phyloP scores from a whole-genome alignment of 2,797 vertebrate species.

The Allobates femoralis region DNA sequence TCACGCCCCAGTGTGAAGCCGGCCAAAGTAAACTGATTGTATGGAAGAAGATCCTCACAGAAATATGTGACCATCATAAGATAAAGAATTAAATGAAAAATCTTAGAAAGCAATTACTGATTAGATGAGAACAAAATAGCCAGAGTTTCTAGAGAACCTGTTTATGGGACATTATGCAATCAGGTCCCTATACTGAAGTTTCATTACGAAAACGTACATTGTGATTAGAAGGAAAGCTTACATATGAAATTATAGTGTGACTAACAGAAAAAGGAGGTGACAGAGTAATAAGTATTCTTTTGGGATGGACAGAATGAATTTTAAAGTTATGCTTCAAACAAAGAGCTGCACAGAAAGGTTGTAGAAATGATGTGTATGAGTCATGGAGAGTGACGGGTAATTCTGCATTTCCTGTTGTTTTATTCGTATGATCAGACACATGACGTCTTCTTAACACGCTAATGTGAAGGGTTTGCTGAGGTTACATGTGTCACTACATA shows the following conservation, averaged over 20 bases:
- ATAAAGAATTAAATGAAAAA: not conserved
- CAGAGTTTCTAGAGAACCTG: not conserved
- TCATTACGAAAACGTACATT: not conserved
- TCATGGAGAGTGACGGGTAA: constrained; percentile 16
- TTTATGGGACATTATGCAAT: not conserved
- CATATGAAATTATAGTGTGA: not conserved
- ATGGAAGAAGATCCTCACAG: not conserved
- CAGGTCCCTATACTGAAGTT: not conserved
- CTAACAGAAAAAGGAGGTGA: not conserved
- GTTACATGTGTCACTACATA: constrained; percentile 32
- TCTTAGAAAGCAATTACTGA: too few relatives aligned
- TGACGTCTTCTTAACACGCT: constrained; percentile 19
- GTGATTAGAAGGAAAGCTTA: not conserved
- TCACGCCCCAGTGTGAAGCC: too few relatives aligned
- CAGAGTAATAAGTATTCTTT: not conserved
- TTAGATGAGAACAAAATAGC: not conserved
- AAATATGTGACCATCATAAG: not conserved
- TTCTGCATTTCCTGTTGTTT: constrained; percentile 32
- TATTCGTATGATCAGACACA: constrained; percentile 20
- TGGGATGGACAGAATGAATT: not conserved
- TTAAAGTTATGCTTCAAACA: not conserved
- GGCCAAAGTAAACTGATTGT: not conserved
- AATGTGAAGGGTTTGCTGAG: constrained; percentile 51
- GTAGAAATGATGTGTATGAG: constrained; percentile 21
- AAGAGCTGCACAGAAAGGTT: not conserved